Base-by-base conservation (phyloP, 2,113 vertebrate genomes). In the Xiphophorus hellerii region DNA sequence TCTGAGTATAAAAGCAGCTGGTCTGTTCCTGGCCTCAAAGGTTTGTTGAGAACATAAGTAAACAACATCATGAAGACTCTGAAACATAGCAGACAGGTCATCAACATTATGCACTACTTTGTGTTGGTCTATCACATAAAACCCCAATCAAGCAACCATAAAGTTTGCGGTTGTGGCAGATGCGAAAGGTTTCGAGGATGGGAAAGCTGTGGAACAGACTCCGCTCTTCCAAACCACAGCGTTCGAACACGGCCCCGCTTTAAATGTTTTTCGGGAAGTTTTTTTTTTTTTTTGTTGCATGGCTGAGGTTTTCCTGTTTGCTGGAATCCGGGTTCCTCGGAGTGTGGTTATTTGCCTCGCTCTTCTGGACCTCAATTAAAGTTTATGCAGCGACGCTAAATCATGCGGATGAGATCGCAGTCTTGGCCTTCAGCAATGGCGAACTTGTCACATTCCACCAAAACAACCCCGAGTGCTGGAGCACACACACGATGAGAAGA, bases 251-350 rank as follows among this genome's bases (percentile, higher is more conserved):
- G 51, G 74, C 65, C 70, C 60, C 51, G 11, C 35, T 22, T 63
- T 35, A 73, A 76, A 42, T 20, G 76, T 87, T 72, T 66, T 44
- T 70, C 27, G 66, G 66, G 11, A 30, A 12, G 39, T 71, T 9
- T 81, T 35, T 35, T 35, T 35, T 35, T 35, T 35, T 35, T 10
- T 37, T 37, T 37, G n/a, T 65, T 31, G 66, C 48, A 66, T 73
- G 42, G 11, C 64, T 81, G 84, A 77, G 62, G 77, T 42, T 75
- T 82, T 86, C 67, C 66, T 12, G 51, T 60, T 67, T 30, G 17
- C 69, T 13, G 27, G 31, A 22, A 78, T 17, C 67, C 25, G 67
- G 67, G 3, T 84, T 72, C 70, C 63, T 82, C 48, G 69, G 63
- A 76, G 3, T 76, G 60, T 37, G 76, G n/a, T 60, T 64, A 80